Conservation (phyloP, 2,113 vertebrate species). For the Cyanoramphus novaezelandiae region DNA sequence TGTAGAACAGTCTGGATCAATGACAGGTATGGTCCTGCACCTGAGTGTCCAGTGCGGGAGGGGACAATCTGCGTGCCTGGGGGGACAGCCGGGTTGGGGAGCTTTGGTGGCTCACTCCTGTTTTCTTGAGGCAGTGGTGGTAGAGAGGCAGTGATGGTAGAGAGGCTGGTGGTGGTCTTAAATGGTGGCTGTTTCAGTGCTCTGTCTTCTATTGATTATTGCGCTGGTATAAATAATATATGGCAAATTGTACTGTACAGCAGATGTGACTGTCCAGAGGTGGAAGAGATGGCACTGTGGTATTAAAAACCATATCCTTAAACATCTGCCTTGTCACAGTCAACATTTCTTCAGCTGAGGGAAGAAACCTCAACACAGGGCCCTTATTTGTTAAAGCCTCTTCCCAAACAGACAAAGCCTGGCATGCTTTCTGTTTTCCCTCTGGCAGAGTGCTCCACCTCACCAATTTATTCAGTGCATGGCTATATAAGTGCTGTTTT, state of each 20-base stretch:
- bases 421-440: neutral
- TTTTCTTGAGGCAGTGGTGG: neutral
- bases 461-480: neutral
- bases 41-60: rapidly evolving
- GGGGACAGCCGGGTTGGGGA: neutral
- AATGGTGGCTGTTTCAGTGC: neutral
- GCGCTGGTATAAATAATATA: rapidly evolving
- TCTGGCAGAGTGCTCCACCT: neutral
- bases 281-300: neutral
- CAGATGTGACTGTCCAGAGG: neutral
- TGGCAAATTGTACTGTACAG: neutral
- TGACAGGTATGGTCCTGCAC: neutral
- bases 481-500: neutral
- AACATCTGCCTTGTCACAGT: neutral
- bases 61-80: rapidly evolving
- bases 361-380: neutral
- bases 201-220: neutral
- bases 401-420: neutral
- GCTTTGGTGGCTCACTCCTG: neutral
- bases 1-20: neutral
- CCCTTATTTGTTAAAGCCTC: neutral
- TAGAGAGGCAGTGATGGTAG: neutral
- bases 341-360: neutral
- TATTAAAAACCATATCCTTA: neutral
- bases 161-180: neutral